Percentiles rank a stretch among this genome's conserved stretches.
Evolutionary conservation across 92 coral and sea anemone species (phyloP).

Genomic region (Parazoanthus darwini): DNA sequence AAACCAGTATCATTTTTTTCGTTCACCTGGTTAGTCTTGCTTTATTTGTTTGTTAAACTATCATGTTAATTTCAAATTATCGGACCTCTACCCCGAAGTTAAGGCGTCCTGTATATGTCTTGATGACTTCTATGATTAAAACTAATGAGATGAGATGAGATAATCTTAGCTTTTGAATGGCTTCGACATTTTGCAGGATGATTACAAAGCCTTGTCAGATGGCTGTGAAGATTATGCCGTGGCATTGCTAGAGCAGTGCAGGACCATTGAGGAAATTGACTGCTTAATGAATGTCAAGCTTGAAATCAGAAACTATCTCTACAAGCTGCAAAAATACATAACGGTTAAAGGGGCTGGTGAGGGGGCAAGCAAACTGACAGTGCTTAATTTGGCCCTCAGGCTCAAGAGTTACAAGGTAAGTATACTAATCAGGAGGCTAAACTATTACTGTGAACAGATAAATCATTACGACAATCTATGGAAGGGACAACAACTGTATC

Average conservation of each 20-base stretch:
- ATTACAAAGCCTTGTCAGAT: constrained; percentile 52
- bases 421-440: too few species aligned
- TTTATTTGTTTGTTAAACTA: too few species aligned
- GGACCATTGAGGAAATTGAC: constrained; percentile 56
- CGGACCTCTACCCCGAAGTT: too few species aligned
- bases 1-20: too few species aligned
- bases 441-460: neutral
- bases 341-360: constrained; percentile 43
- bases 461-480: neutral
- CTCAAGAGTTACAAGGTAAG: constrained; percentile 63
- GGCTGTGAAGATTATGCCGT: constrained; percentile 63
- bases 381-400: constrained; percentile 63
- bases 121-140: too few species aligned
- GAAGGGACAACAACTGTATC: too few species aligned
- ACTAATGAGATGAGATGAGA: neutral
- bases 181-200: neutral
- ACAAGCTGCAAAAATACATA: constrained; percentile 37
- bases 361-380: constrained; percentile 55
- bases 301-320: constrained; percentile 36
- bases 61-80: too few species aligned
- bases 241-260: constrained; percentile 62
- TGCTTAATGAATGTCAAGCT: constrained; percentile 54
- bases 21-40: too few species aligned
- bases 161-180: neutral
- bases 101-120: too few species aligned